Base-by-base conservation (phyloP, 2,113 vertebrate species). In the Pluvianellus socialis region DNA sequence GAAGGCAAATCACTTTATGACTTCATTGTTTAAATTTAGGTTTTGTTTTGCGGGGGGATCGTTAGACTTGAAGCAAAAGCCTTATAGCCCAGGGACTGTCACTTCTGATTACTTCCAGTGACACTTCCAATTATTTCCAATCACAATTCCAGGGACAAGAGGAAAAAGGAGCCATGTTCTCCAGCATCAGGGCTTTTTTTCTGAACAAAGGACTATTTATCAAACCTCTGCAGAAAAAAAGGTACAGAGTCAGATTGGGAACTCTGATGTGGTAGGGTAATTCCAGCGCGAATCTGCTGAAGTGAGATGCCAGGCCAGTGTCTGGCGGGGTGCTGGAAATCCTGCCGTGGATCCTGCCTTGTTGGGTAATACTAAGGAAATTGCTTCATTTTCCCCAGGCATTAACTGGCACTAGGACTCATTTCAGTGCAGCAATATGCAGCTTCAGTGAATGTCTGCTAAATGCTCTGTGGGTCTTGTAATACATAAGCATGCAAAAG, bases 51-150 rank as follows among this genome's bases (percentile, higher is more conserved):
- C 53, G 13, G 95, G 90, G 82, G 84, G 83, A 93, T 97, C 23
- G 58, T 97, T 98, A 96, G 92, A 97, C 97, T 98, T 19, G 85
- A 94, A 97, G 97, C 97, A 59, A 96, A 97, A 95, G 90, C 97
- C 98, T 97, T 72, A 94, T 96, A 98, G 95, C 97, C 97, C 96
- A 96, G 93, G 59, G 95, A 96, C 97, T 98, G 98, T 98, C 98
- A 98, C 98, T 98, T 98, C 96, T 85, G 94, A 98, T 98, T 98
- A 98, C 94, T 98, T 98, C 98, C 97, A 97, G 97, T 98, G 98
- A 98, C 98, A 98, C 97, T 98, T 98, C 96, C 98, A 98, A 97
- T 98, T 98, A 98, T 98, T 98, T 98, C 94, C 97, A 95, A 98
- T 98, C 97, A 97, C 95, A 97, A 98, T 98, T 98, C 95, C 92